Evolutionary conservation across 2,888 invertebrate genomes (phyloP).

Genomic region (Athetis lepigone): DNA sequence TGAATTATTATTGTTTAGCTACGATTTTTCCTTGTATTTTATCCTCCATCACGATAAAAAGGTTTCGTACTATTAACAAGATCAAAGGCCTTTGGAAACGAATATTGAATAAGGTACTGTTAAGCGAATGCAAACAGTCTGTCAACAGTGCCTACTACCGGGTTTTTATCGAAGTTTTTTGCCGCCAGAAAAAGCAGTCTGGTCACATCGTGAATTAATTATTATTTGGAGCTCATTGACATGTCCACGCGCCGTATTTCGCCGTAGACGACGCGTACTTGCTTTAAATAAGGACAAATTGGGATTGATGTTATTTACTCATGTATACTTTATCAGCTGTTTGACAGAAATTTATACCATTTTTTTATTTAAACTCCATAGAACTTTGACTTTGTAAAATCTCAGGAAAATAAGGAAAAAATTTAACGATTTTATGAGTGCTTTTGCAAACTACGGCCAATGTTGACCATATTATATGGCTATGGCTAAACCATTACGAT

Average conservation of each 20-base stretch:
- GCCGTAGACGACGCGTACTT: neutral
- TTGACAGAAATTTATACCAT: too few relatives aligned
- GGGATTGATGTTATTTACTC: too few relatives aligned
- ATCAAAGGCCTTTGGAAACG: neutral
- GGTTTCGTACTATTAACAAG: constrained; percentile 6
- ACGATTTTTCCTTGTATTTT: constrained; percentile 3
- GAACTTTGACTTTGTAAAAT: too few relatives aligned
- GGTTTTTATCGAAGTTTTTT: constrained; percentile 41
- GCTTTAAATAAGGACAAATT: neutral
- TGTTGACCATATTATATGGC: neutral
- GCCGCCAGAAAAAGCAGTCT: constrained; percentile 35
- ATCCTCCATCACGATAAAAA: neutral
- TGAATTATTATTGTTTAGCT: neutral
- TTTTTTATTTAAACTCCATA: too few relatives aligned
- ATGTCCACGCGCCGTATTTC: constrained; percentile 3
- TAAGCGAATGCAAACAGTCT: constrained; percentile 26
- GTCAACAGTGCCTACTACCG: constrained; percentile 26
- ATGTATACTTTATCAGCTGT: too few relatives aligned
- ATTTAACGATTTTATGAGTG: too few relatives aligned
- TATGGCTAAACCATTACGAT: constrained; percentile 1
- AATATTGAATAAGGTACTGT: constrained; percentile 22
- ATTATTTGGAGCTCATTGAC: constrained; percentile 47
- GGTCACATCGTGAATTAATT: constrained; percentile 43
- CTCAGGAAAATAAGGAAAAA: too few relatives aligned
- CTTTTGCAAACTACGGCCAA: neutral